Conservation (phyloP, 2,888 invertebrate genomes). For the Acutogordius australiensis region DNA sequence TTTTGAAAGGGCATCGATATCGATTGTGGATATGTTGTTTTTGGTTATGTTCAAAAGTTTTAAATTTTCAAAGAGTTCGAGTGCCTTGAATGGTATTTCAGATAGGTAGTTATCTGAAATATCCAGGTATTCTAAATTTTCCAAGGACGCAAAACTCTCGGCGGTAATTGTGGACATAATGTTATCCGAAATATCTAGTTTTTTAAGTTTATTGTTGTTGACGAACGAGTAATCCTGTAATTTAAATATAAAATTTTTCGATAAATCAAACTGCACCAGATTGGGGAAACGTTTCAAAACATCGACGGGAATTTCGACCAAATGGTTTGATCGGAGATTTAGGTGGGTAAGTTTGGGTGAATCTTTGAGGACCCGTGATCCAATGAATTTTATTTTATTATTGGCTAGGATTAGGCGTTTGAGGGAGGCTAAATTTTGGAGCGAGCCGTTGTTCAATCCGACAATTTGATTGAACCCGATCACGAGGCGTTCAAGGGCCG, state of each 20-base stretch:
- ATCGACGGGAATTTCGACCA: not conserved
- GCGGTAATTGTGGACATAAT: not conserved
- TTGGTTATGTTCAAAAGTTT: not conserved
- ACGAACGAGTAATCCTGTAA: not conserved
- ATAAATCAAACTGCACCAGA: not conserved
- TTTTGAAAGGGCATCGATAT: not conserved
- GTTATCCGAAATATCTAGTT: not conserved
- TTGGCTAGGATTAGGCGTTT: not conserved
- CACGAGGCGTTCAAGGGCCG: not conserved
- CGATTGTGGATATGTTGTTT: not conserved
- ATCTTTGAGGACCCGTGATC: not conserved
- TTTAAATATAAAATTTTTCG: not conserved
- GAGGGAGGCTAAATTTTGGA: not conserved
- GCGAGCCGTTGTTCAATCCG: not conserved
- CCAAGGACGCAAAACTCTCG: not conserved
- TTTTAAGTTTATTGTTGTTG: not conserved
- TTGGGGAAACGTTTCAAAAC: not conserved
- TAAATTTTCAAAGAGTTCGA: not conserved
- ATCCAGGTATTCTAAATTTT: conserved; percentile 1
- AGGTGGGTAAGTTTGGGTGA: not conserved
- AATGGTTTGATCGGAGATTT: not conserved
- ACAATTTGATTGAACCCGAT: not conserved
- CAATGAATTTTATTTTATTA: not conserved
- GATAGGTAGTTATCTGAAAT: not conserved
- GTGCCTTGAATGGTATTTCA: not conserved